Conservation (phyloP, 2,888 invertebrate genomes). For the Cephus sareptanus region DNA sequence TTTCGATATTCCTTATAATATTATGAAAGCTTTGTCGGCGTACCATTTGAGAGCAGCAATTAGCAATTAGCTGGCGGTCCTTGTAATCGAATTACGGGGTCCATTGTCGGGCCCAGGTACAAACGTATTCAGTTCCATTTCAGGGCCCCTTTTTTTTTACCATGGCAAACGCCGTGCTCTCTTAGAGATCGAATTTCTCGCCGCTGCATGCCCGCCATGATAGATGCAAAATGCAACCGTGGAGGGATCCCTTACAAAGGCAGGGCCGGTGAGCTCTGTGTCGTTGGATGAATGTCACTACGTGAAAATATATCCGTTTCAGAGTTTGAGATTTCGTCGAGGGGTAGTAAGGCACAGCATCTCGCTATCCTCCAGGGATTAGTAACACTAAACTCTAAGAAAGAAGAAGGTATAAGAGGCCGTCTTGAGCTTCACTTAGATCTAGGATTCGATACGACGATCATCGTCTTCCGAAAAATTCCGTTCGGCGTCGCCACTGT, state of each 20-base stretch:
- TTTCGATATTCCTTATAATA: constrained; percentile 34
- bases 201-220: constrained; percentile 43
- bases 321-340: constrained; percentile 36
- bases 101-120: constrained; percentile 64
- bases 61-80: constrained; percentile 67
- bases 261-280: constrained; percentile 34
- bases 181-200: constrained; percentile 59
- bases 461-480: no score
- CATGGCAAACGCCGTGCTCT: constrained; percentile 21
- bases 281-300: constrained; percentile 52
- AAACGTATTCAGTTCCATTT: constrained; percentile 63
- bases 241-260: constrained; percentile 64
- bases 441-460: no score
- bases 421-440: no score
- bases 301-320: constrained; percentile 66
- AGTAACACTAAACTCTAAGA: constrained; percentile 45
- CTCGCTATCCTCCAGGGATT: constrained; percentile 37
- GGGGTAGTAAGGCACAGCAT: background rate
- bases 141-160: constrained; percentile 34
- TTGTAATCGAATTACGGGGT: constrained; percentile 65
- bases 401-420: no score
- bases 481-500: no score
- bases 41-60: constrained; percentile 56
- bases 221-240: constrained; percentile 60
- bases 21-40: constrained; percentile 56